Evolutionary conservation across 2,797 vertebrate genomes (phyloP), one percentile per base, ranked within the genome.

Genomic region (Lepidocolaptes lacrymiger): DNA sequence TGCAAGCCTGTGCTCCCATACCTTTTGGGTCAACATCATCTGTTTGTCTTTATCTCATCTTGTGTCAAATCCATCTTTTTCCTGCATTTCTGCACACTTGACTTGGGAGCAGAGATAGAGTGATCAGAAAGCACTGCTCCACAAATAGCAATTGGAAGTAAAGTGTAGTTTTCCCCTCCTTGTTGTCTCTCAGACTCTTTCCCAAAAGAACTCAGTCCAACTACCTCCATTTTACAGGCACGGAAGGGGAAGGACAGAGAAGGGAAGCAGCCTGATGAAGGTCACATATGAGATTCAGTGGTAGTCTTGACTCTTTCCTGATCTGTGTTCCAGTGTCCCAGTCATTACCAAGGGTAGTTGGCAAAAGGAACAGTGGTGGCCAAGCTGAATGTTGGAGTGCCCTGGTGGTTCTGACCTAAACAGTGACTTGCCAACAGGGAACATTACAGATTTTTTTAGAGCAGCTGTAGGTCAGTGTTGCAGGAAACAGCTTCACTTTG

Each of bases 151-250:
- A 26, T 27, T 74, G 54, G 26, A 73, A 88, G 66, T 62, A 81
- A 68, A 14, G 6, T 37, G 9, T 12, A 4, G 0, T 1, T 32
- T 39, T 14, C 5, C 2, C 2, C 14, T 15, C 5, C 10, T 49
- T 67, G 11, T 74, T 69, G 10, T 30, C 10, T 67, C 23, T 62
- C 44, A 58, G 36, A 68, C 23, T 27, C 46, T 14, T 61, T 91
- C 37, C 61, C 30, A 55, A 34, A 59, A 67, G 24, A 54, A 66
- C 39, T 88, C 27, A 7, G 56, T 77, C 39, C 41, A 52, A 30
- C 26, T 84, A 6, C 39, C 7, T 77, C 30, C 18, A 9, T 69
- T 82, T 71, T 67, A 75, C 54, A 71, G 37, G 32, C 37, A 62
- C 17, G 36, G 30, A 71, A 30, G 8, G 41, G 21, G 30, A 87